Base-by-base conservation (phyloP, 1,140 invertebrate genomes). In the Venturia canescens region DNA sequence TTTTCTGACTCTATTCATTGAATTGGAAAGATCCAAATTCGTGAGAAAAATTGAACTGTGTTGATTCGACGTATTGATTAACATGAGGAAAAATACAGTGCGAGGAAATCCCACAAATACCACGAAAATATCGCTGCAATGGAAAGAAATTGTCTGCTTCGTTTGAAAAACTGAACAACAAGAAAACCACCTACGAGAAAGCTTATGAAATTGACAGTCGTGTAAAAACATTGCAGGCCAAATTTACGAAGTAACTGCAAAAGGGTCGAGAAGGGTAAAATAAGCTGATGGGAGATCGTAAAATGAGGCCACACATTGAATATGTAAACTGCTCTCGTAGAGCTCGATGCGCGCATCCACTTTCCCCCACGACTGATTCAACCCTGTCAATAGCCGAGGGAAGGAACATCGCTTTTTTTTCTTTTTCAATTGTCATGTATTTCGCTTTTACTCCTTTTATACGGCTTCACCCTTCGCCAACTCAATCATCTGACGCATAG, bases 221-320 rank as follows among this genome's bases (percentile, higher is more conserved):
- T 63, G 21, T 0, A 53, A 63, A 63, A 27, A 11, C 23, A 23
- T 63, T 63, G 23, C 23, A 63, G n/a, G 13, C 13, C 60, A 63
- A 23, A 63, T 23, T 26, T 26, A 7, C 60, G 11, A 3, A 7
- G 11, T 23, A 9, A 26, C 9, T 26, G 23, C 7, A 15, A 26
- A 26, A 63, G 23, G 23, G 21, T 63, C n/a, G 60, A 63, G n/a
- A 6, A 9, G 21, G 60, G 3, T 63, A 26, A 63, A 63, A 63
- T 63, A 63, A 63, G 60, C n/a, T n/a, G 21, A 23, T 63, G 23
- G n/a, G 60, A 31, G 34, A 72, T 50, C 31, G 23, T 29, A 75
- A 79, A 79, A 70, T 23, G 70, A 53, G 57, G 72, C 34, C 63
- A 48, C 60, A 34, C 69, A 34, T 69, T 77, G 80, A 81, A 77